Percentiles rank a stretch among this genome's conserved stretches.
Conservation (phyloP, 92 coral and sea anemone genomes). For the Siderastrea radians region DNA sequence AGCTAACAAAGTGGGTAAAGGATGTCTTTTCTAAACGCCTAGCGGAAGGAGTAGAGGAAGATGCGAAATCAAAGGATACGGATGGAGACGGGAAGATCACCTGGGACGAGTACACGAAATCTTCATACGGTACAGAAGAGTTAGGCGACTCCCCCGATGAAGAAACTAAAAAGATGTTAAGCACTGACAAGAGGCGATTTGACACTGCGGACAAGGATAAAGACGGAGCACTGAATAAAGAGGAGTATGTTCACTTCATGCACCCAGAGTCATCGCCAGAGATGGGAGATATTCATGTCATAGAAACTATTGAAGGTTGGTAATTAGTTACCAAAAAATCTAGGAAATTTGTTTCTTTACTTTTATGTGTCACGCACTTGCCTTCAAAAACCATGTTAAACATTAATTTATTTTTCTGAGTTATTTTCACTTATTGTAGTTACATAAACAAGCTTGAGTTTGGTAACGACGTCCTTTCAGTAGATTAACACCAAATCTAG, state of each 20-base stretch:
- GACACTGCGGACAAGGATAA: slow-evolving; percentile 91
- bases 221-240: slow-evolving; percentile 75
- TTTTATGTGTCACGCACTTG: background rate
- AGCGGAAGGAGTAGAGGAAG: slow-evolving; percentile 83
- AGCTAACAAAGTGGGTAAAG: slow-evolving; percentile 92
- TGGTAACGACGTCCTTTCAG: background rate
- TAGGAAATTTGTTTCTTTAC: background rate
- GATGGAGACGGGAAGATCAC: slow-evolving; percentile 78
- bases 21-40: slow-evolving; percentile 82
- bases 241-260: slow-evolving; percentile 81
- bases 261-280: slow-evolving; percentile 96
- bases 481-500: no score
- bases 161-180: slow-evolving; percentile 81
- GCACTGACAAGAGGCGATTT: slow-evolving; percentile 85
- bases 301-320: slow-evolving; percentile 95
- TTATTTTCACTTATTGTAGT: background rate
- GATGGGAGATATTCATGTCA: slow-evolving; percentile 91
- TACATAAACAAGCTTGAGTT: background rate
- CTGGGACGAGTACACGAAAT: slow-evolving; percentile 91
- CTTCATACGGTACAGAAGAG: slow-evolving; percentile 82
- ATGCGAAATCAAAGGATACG: slow-evolving; percentile 84
- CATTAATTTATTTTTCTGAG: background rate
- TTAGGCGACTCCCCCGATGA: slow-evolving; percentile 70
- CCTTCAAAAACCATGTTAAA: background rate
- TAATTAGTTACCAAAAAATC: background rate